Evolutionary conservation across 37 sponge, comb jelly and placozoan genomes (phyloP), one percentile per base, ranked within the genome.

Genomic region (Beroe forskalii): DNA sequence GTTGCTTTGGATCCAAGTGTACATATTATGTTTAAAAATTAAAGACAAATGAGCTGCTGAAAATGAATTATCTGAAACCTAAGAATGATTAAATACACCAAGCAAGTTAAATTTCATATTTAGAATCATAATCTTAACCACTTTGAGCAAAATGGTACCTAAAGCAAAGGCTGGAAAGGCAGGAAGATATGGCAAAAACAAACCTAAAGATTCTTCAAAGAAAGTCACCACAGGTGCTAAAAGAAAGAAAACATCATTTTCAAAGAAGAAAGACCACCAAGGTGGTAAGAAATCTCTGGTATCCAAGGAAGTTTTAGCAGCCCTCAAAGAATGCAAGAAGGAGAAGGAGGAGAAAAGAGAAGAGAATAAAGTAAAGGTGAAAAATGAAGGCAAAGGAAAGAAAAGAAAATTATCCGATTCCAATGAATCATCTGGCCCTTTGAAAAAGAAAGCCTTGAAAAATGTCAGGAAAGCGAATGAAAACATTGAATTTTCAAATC

Each of bases 221-320:
- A 69, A 69, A 2, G 19, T 14, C 19, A 69, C 27, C 9, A 14
- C 72, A 69, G 72, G 37, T 14, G 25, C 4, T 4, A 69, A 36
- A 2, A 69, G 1, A 36, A 69, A 33, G 32, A 69, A 22, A 22
- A 27, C 66, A 23, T 30, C 27, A 37, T 69, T 32, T 9, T 14
- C 37, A 19, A 69, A 69, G 32, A 28, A 35, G 38, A 35, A 12
- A 14, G 32, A 32, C 32, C 72, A 27, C 1, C 72, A 69, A 69
- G 32, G 72, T 69, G 72, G 48, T 24, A 80, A 80, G 60, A 80
- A 80, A 24, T 8, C 86, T 9, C 86, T 80, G 20, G 86, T 80
- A 22, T 41, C 86, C 3, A 80, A 80, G 27, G 86, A 80, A 27
- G 60, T 80, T 1, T 28, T 80, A 55, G 60, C 27, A 80, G 86